These are phyloP conservation scores for Ara ararauna DNA, from an alignment of 2,797 vertebrate species.

Conservation along the genomic window DNA sequence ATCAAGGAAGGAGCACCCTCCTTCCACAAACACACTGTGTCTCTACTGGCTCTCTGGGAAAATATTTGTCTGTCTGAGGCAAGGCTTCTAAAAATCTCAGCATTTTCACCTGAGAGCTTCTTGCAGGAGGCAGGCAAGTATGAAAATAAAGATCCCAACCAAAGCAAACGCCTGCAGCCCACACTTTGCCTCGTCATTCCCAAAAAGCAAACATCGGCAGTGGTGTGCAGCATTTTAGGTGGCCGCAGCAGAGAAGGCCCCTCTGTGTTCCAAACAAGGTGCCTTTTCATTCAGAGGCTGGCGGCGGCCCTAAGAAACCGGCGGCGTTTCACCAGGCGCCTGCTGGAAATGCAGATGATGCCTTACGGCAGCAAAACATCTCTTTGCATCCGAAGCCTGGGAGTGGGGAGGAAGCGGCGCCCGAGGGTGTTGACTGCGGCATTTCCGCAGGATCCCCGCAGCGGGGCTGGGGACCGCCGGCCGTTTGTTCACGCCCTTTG, in stretches of 20 bases:
- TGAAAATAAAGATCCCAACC: conserved; percentile 37
- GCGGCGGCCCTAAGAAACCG: background rate
- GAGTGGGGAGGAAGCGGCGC: background rate
- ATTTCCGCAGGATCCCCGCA: conserved; percentile 47
- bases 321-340: background rate
- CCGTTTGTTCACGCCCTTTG: background rate
- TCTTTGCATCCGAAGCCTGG: background rate
- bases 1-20: background rate
- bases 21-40: background rate
- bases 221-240: conserved; percentile 12
- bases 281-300: conserved; percentile 41
- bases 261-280: conserved; percentile 56
- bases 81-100: conserved; percentile 9
- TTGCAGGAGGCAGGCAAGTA: background rate
- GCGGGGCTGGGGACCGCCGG: background rate
- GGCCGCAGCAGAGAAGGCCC: conserved; percentile 15
- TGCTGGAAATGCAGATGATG: background rate
- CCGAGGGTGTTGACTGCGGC: background rate
- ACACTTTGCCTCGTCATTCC: background rate
- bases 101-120: background rate
- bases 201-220: background rate
- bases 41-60: background rate
- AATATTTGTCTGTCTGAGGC: conserved; percentile 38
- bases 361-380: background rate
- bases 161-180: conserved; percentile 5